Base-by-base conservation (phyloP, 2,797 vertebrate genomes). In the Acrocephalus scirpaceus region DNA sequence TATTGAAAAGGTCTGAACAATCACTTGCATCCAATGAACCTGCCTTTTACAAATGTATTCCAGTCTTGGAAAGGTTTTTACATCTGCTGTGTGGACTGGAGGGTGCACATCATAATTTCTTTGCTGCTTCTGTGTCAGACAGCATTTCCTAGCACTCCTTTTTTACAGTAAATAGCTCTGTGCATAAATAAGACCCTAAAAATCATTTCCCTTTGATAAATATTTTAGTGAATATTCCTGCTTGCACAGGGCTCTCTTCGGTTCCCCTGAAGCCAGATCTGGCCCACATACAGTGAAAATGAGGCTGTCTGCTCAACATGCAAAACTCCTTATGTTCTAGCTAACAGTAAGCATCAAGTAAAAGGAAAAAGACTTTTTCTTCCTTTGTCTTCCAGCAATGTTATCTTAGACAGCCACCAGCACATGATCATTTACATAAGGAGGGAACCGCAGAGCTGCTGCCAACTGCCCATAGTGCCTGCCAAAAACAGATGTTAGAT, bases 401-500 rank as follows among this genome's bases (percentile, higher is more conserved):
- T 94, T 92, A 92, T 80, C 73, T 82, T 81, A 86, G 88, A 92
- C 94, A 97, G 92, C 88, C 96, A 95, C 94, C 89, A 96, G 95
- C 92, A 90, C 50, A 87, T n/a, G 83, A 96, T 95, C 88, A 95
- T 96, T 97, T 97, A 93, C 92, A 92, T 94, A 96, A 88, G 71
- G 92, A 95, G 96, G 92, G 93, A 97, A 96, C 51, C 9, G 71
- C 78, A 92, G 65, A 91, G 78, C 93, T 93, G 75, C 95, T 97
- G 97, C 97, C 96, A 97, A 93, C 91, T 95, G 82, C 94, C 93
- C 94, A 92, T 56, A 71, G 82, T 90, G 94, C 86, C 93, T 98
- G 95, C 95, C 96, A 92, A 93, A 97, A 96, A 73, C 94, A 98
- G 96, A 97, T 97, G 95, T 96, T 95, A 96, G 88, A 97, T 97